Percentiles rank a stretch among this genome's conserved stretches.
These are phyloP conservation scores for Thalpophila matura DNA, from an alignment of 2,888 invertebrate species.

Conservation along the genomic window DNA sequence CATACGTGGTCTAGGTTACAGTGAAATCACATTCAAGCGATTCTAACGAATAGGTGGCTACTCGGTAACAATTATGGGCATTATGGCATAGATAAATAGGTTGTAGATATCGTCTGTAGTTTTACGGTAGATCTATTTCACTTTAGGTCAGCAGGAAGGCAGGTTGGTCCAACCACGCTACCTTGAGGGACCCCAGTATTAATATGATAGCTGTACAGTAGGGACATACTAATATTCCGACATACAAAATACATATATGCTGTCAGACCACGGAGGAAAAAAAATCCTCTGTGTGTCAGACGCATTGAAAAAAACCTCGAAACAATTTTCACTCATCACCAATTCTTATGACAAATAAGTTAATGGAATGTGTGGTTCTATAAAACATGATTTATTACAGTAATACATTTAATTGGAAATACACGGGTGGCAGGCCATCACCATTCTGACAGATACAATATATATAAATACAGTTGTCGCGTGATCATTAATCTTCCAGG, in stretches of 20 bases:
- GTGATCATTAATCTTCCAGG: constrained; percentile 95
- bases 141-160: background rate
- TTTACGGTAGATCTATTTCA: background rate
- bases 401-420: constrained; percentile 86
- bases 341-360: constrained; percentile 56
- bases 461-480: constrained; percentile 77
- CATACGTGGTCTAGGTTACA: too few species aligned
- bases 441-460: constrained; percentile 82
- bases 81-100: too few species aligned
- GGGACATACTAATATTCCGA: too few species aligned
- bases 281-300: too few species aligned
- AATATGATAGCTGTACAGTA: too few species aligned
- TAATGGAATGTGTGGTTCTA: constrained; percentile 70
- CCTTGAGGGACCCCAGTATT: background rate
- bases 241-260: too few species aligned
- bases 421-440: constrained; percentile 78
- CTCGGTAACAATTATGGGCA: too few species aligned
- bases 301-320: background rate
- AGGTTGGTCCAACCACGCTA: background rate
- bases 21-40: too few species aligned
- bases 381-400: constrained; percentile 89
- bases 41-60: too few species aligned
- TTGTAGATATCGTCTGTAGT: background rate
- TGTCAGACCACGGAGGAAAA: too few species aligned
- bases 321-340: background rate